A percentile compares a stretch with the other conserved stretches of the same genome.
phyloP scores from a whole-genome alignment of 2,113 vertebrate species.

The Colossoma macropomum region DNA sequence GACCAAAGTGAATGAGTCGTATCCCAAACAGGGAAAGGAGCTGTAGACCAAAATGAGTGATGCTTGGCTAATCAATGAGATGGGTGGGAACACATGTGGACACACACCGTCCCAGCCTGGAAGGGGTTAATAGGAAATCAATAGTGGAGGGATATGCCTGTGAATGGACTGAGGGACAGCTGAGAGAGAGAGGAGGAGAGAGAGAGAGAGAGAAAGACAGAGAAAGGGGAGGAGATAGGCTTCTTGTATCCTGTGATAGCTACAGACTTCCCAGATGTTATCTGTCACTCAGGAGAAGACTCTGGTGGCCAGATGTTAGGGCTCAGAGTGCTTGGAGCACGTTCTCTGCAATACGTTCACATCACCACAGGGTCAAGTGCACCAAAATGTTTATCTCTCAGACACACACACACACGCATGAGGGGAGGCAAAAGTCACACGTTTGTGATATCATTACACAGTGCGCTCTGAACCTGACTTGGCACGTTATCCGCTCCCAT shows the following conservation, averaged over 20 bases:
- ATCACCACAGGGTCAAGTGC: slow-evolving; percentile 72
- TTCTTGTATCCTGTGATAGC: slow-evolving; percentile 81
- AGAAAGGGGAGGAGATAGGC: slow-evolving; percentile 64
- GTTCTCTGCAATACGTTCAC: slow-evolving; percentile 56
- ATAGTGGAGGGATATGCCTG: slow-evolving; percentile 74
- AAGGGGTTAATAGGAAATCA: slow-evolving; percentile 82
- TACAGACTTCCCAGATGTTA: slow-evolving; percentile 82
- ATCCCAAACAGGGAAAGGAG: not conserved
- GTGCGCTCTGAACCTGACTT: slow-evolving; percentile 30
- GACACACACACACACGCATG: slow-evolving; percentile 43
- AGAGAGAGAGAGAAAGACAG: slow-evolving; percentile 63
- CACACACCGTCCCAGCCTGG: slow-evolving; percentile 71
- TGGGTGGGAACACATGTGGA: slow-evolving; percentile 69
- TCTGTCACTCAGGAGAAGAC: slow-evolving; percentile 78
- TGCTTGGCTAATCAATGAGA: slow-evolving; percentile 70
- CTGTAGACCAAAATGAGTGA: slow-evolving; percentile 31
- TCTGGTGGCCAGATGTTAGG: slow-evolving; percentile 80
- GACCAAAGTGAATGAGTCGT: not conserved
- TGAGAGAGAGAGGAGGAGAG: slow-evolving; percentile 50
- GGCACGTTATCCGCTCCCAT: slow-evolving; percentile 54
- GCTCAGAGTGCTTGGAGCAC: slow-evolving; percentile 60
- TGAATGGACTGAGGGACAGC: slow-evolving; percentile 63
- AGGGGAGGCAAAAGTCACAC: slow-evolving; percentile 20
- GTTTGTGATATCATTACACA: slow-evolving; percentile 44
- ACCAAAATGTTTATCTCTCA: slow-evolving; percentile 65